Base-by-base conservation (phyloP, 1,140 invertebrate species). In the Probaryconus sp. region DNA sequence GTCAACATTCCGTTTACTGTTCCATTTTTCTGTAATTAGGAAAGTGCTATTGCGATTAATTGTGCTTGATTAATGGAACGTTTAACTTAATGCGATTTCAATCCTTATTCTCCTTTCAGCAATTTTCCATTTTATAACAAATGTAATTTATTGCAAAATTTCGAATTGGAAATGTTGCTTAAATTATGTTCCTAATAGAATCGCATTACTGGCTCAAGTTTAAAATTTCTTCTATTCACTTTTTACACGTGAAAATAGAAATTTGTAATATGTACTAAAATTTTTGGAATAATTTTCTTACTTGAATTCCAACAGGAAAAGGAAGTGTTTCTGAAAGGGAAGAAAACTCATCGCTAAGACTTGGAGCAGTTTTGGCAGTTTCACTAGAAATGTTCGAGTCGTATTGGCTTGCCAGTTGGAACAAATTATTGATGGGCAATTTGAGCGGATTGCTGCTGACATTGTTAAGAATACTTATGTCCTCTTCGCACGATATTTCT, bases 311-410 rank as follows among this genome's bases (percentile, higher is more conserved):
- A 4, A 24, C 33, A 33, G 10, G 17, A 0, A n/a, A 6, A 5
- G 18, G 13, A 55, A 37, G 24, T 35, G 10, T 37, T 9, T 37
- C 18, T 4, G 26, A 11, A 26, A 58, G 50, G 2, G 50, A 55
- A 3, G 74, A 63, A 11, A 80, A 40, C 21, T 83, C 80, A 24
- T 82, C 76, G 38, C 37, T 50, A 10, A 79, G 47, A 31, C 73
- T 76, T 14, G 79, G 37, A 0, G 73, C 61, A 3, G 72, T 69
- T 33, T 55, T 70, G 24, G 33, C 40, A 63, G 30, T 70, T 48
- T 55, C 40, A 33, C 28, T 43, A 11, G 40, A 55, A 18, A 48
- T n/a, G 35, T 63, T 63, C 38, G 50, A 40, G 50, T 61, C 65
- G 26, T 37, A 37, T 30, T 35, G 47, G 17, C 47, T 16, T 2